Conservation (phyloP, 2,797 vertebrate genomes). For the Atherinosoma microstoma region DNA sequence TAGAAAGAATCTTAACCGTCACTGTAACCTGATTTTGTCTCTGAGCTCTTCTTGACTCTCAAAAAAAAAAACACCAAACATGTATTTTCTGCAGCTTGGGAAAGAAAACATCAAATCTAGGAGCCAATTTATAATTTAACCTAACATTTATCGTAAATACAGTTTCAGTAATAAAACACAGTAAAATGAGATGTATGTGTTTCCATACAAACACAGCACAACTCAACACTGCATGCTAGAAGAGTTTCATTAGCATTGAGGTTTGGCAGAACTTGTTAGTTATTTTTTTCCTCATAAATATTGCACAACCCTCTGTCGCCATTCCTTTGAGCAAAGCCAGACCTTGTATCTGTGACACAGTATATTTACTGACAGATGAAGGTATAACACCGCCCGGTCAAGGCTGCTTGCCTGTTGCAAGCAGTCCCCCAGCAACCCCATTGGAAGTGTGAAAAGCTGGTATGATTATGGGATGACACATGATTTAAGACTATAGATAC, state of each 20-base stretch:
- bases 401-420: slow-evolving; percentile 36
- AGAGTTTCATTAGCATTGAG: slow-evolving; percentile 39
- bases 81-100: neutral
- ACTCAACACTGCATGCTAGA: neutral
- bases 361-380: slow-evolving; percentile 39
- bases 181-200: slow-evolving; percentile 8
- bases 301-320: slow-evolving; percentile 5
- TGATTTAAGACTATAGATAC: neutral
- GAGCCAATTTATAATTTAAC: neutral
- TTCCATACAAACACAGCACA: slow-evolving; percentile 15
- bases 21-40: neutral
- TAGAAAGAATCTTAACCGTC: neutral
- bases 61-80: slow-evolving; percentile 2
- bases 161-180: neutral
- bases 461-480: slow-evolving; percentile 4
- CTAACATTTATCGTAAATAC: neutral
- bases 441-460: slow-evolving; percentile 11
- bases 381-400: slow-evolving; percentile 20
- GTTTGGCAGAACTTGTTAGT: slow-evolving; percentile 24
- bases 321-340: slow-evolving; percentile 29
- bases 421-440: slow-evolving; percentile 1
- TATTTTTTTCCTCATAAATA: slow-evolving; percentile 43
- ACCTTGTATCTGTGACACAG: slow-evolving; percentile 30
- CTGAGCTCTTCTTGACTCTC: neutral
- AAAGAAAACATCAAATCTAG: neutral